Evolutionary conservation across 2,888 invertebrate genomes (phyloP), one percentile per base, ranked within the genome.

Genomic region (Acanthacorydalis orientalis): DNA sequence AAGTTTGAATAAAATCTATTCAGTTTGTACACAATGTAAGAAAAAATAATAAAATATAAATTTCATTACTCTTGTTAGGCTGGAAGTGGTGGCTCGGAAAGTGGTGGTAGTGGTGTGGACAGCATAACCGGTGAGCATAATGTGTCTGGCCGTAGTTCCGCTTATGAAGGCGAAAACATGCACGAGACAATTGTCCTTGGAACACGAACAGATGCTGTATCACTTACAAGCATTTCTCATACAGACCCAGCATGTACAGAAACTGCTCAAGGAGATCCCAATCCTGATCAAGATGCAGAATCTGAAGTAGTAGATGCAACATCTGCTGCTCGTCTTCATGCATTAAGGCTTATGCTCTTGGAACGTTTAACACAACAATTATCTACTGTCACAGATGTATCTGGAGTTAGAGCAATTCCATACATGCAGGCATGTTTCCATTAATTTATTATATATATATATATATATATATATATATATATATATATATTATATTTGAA

Each of bases 61-160:
- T 37, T 38, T 69, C 69, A 65, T 64, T 2, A 23, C 6, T 4
- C 6, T 23, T 23, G 2, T 23, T 23, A 23, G 23, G 81, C 77
- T 47, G 75, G 75, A 53, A 74, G 75, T 50, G 74, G 71, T 10
- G 88, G 86, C 47, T 87, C 86, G 10, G 92, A 92, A 62, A 90
- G 89, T 64, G 91, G 90, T 33, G 91, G 88, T 49, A 90, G 90
- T 59, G 90, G 85, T 31, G 88, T 87, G 31, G 92, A 92, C 60
- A 91, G 90, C 59, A 88, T 91, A 57, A 86, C 86, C 16, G 89
- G 91, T n/a, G 77, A 78, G 57, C 77, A 77, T 54, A 78, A 76
- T 58, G 89, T 86, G 9, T 91, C 91, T n/a, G 92, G 91, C 7
- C 75, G 91, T 38, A 92, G 91, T 68, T 91, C 91, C 56, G 86